These are phyloP conservation scores for Turnix velox DNA, from an alignment of 2,113 vertebrate genomes.

Conservation along the genomic window DNA sequence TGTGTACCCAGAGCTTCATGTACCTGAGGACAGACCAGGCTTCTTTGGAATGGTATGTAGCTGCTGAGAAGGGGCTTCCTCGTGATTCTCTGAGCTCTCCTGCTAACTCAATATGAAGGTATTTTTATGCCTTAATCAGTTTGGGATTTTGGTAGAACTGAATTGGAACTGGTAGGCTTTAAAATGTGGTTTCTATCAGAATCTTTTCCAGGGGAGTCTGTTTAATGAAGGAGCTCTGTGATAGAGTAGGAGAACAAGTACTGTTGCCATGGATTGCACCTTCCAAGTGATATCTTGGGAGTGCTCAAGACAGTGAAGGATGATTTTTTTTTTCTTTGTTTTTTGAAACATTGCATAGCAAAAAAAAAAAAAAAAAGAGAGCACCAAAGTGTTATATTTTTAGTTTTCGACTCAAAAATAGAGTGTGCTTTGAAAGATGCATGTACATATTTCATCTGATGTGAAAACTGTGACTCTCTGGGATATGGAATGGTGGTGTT, in stretches of 20 bases:
- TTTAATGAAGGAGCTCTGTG: neutral
- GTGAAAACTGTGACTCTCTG: neutral
- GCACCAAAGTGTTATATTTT: neutral
- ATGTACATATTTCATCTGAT: neutral
- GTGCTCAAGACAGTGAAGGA: neutral
- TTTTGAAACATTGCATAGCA: neutral
- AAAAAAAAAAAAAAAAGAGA: neutral
- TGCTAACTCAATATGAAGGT: neutral
- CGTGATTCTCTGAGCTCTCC: neutral
- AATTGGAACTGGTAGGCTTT: neutral
- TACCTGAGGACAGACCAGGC: conserved; percentile 87
- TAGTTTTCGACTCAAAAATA: neutral
- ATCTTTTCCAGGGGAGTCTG: neutral
- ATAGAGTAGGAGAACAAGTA: neutral
- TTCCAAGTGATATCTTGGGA: neutral
- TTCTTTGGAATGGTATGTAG: conserved; percentile 93
- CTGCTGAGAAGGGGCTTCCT: neutral
- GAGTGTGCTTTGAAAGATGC: neutral
- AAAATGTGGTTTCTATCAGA: neutral
- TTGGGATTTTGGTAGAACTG: neutral
- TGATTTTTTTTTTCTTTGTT: neutral
- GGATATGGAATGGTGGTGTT: neutral
- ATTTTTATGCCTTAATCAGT: neutral
- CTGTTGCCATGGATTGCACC: neutral
- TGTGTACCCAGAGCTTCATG: conserved; percentile 86